Conservation (phyloP, 2,113 vertebrate species). For the Cairina moschata region DNA sequence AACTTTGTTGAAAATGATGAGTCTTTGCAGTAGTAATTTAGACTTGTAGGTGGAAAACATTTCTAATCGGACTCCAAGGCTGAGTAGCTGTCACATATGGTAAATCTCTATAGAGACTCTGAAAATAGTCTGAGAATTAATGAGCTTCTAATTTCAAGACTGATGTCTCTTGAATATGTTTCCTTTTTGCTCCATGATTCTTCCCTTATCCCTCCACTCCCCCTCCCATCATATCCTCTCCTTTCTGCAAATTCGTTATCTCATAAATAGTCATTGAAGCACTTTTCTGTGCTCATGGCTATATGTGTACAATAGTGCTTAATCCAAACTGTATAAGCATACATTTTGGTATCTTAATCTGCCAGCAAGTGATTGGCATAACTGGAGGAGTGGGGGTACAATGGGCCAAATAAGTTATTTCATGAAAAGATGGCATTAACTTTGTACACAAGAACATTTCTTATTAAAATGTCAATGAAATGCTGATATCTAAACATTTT, state of each 20-base stretch:
- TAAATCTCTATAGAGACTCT: conserved; percentile 34
- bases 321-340: background rate
- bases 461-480: background rate
- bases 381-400: background rate
- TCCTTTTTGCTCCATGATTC: background rate
- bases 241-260: conserved; percentile 14
- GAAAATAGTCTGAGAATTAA: conserved; percentile 56
- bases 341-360: background rate
- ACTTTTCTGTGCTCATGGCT: background rate
- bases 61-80: background rate
- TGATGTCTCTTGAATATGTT: background rate
- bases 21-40: conserved; percentile 22
- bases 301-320: background rate
- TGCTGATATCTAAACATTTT: background rate
- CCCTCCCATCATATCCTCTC: background rate
- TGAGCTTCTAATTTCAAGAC: conserved; percentile 52
- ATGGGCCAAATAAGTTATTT: background rate
- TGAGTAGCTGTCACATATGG: conserved; percentile 18
- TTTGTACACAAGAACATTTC: background rate
- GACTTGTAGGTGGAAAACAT: background rate
- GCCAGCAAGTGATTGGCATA: background rate
- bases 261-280: background rate
- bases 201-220: background rate
- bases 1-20: background rate
- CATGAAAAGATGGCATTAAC: background rate